Conservation (phyloP, 2,888 invertebrate genomes). For the Dugesia japonica region DNA sequence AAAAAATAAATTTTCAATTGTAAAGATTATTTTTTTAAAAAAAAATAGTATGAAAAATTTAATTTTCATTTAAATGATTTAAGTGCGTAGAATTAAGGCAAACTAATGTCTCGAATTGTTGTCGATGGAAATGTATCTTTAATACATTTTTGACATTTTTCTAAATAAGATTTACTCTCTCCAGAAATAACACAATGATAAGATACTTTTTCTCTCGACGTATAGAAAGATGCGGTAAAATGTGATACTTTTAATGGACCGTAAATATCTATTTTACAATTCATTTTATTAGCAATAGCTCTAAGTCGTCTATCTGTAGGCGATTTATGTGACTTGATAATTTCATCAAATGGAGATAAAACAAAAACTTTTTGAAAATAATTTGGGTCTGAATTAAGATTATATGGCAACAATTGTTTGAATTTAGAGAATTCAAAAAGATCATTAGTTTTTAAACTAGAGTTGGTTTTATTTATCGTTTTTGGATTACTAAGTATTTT, state of each 20-base stretch:
- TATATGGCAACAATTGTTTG: neutral
- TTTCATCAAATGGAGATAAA: constrained; percentile 13
- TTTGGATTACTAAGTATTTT: neutral
- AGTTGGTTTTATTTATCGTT: neutral
- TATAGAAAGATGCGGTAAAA: neutral
- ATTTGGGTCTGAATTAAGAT: neutral
- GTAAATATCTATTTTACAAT: neutral
- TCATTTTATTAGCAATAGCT: neutral
- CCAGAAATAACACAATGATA: neutral
- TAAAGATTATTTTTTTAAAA: constrained; percentile 7
- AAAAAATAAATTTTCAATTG: neutral
- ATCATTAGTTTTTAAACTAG: neutral
- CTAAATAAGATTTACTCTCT: neutral
- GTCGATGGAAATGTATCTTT: constrained; percentile 5
- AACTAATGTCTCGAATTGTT: neutral
- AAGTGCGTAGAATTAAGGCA: neutral
- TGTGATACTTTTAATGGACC: neutral
- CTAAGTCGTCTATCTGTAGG: neutral
- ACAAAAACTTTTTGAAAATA: neutral
- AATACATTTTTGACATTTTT: neutral
- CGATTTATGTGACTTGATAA: neutral
- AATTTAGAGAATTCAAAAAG: neutral
- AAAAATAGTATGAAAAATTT: neutral
- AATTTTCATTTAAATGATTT: neutral
- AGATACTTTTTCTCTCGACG: neutral